Evolutionary conservation across 2,113 vertebrate genomes (phyloP), one percentile per base, ranked within the genome.

Genomic region (Lipotes vexillifer): DNA sequence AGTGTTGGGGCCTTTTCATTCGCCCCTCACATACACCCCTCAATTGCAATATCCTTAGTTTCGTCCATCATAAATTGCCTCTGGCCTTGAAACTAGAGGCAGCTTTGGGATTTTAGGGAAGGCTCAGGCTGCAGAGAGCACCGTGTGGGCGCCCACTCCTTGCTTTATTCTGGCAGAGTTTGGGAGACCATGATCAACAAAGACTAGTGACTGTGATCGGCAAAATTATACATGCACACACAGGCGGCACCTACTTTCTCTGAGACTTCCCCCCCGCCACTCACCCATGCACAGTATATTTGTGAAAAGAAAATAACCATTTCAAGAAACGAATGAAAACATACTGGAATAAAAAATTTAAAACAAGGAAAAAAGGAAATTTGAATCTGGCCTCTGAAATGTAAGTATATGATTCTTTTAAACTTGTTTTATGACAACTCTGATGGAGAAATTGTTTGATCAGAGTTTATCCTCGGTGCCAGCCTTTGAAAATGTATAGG

Each of bases 291-390:
- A 41, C 10, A 36, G 59, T 52, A 41, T 61, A 90, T 90, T 69
- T 84, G 59, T 78, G 29, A 12, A 59, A 65, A 61, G 6, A 87
- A 87, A 90, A 59, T 9, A 69, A 46, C 27, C 15, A 75, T 66
- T 75, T 96, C 27, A 10, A 96, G 71, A 96, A 90, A 78, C 21
- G 20, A 90, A 69, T 77, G 33, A 93, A 93, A 97, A 96, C 65
- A 80, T 38, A 44, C 18, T 72, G 14, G 52, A 77, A 86, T 65
- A 91, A 74, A 94, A 94, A 63, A 46, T 17, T 77, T 93, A 65
- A 93, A 90, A 71, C 55, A 20, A 55, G 31, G 87, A 52, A 84
- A 89, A 84, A 27, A 21, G 12, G 33, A 13, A 23, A 85, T 72
- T 95, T 68, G 20, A 86, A 82, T 59, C 33, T 78, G 63, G 11